Evolutionary conservation across 2,888 invertebrate species (phyloP), one percentile per base, ranked within the genome.

Genomic region (Morinoia aosen): DNA sequence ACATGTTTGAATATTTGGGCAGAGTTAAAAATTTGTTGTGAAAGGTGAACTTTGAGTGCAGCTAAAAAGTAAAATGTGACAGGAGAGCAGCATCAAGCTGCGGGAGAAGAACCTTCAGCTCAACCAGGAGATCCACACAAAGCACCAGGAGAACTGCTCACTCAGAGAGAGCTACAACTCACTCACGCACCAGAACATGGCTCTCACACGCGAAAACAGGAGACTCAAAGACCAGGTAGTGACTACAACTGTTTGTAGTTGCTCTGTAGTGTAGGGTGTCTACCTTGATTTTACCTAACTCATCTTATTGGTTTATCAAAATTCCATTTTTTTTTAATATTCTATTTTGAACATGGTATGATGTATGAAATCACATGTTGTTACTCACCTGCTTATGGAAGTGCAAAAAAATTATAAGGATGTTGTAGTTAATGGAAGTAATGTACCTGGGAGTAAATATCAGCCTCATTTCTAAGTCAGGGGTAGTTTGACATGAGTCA

Each of bases 61-160:
- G 33, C 8, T 76, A 10, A 76, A 76, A 76, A 19, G 76, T 76
- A 25, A 3, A 76, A 76, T 90, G 39, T 90, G 58, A 56, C 96
- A 96, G 96, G 96, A 96, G 94, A 96, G 96, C 91, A 96, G 96
- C 95, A 96, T 96, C 88, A 96, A 96, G 61, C 95, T 96, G n/a
- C 94, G 96, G 39, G 96, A 96, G 95, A 96, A 96, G 93, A 96
- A 96, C 94, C 95, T 96, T 25, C 96, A 96, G 94, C 94, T 96
- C 91, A 96, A 96, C 90, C 96, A 96, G 25, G 96, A 96, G 91
- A 96, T 96, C 56, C 96, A 96, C 93, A 93, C 95, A 10, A 96
- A 96, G 57, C 96, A 96, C 95, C 96, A 96, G 64, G 96, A 96
- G 93, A 96, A 96, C 88, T 96, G 96, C 88, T 95, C 95, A 5